These are phyloP conservation scores for Plecotus auritus DNA, from an alignment of 2,113 vertebrate species.

Conservation along the genomic window DNA sequence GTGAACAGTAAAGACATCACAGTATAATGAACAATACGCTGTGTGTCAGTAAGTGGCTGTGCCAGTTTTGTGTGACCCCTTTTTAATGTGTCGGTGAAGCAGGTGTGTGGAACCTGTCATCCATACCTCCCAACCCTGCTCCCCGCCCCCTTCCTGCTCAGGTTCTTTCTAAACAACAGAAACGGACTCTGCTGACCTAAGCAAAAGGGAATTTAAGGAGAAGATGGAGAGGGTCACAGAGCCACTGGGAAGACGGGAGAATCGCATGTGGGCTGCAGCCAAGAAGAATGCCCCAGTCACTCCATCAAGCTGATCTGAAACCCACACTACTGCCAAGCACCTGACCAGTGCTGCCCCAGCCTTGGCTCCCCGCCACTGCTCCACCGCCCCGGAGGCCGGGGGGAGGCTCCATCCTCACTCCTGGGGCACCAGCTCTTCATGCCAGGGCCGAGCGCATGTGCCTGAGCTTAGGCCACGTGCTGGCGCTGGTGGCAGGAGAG, in stretches of 20 bases:
- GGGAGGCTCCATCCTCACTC: neutral
- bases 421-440: neutral
- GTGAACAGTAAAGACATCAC: fast-evolving
- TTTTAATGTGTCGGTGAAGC: neutral
- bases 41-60: neutral
- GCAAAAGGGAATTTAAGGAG: neutral
- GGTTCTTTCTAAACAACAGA: neutral
- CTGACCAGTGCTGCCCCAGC: neutral
- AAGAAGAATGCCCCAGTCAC: neutral
- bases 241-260: neutral
- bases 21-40: neutral
- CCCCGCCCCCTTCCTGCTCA: neutral
- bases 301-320: neutral
- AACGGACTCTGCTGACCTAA: neutral
- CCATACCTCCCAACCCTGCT: fast-evolving
- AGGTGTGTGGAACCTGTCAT: too few relatives aligned
- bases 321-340: neutral
- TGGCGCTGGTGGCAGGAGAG: neutral
- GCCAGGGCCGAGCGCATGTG: fast-evolving
- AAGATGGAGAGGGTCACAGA: neutral
- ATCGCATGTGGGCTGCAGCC: neutral
- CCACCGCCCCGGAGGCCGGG: too few relatives aligned
- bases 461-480: neutral
- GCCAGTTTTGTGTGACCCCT: neutral
- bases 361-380: neutral